A percentile compares a stretch with the other conserved stretches of the same genome.
phyloP scores from a whole-genome alignment of 92 coral and sea anemone species.

The Parazoanthus swiftii region DNA sequence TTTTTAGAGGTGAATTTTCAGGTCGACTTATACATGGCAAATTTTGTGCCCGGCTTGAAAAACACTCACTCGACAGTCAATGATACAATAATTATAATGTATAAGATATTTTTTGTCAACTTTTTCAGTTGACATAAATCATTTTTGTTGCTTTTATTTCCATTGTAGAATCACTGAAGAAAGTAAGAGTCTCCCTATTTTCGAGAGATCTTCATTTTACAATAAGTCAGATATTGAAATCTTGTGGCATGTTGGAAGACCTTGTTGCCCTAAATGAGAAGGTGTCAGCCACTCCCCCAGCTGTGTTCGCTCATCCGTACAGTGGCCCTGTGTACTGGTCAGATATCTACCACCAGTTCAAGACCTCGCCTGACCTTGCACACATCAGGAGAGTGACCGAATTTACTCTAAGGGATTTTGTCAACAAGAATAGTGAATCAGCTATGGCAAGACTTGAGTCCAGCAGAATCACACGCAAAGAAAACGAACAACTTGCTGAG shows the following conservation, averaged over 20 bases:
- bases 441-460: conserved; percentile 59
- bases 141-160: not conserved
- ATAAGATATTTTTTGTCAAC: too few relatives aligned
- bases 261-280: conserved; percentile 56
- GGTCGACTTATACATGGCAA: too few relatives aligned
- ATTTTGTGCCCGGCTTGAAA: too few relatives aligned
- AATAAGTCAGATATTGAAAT: conserved; percentile 76
- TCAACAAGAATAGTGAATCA: conserved; percentile 52
- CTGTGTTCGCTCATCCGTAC: conserved; percentile 57
- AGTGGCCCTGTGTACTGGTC: conserved; percentile 73
- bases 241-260: conserved; percentile 87
- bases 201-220: conserved; percentile 81
- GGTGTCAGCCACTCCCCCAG: conserved; percentile 21
- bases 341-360: conserved; percentile 66
- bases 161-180: conserved; percentile 55
- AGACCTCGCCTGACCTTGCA: conserved; percentile 47
- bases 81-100: too few relatives aligned
- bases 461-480: conserved; percentile 50
- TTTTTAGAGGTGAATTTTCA: too few relatives aligned
- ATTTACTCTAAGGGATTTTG: conserved; percentile 52
- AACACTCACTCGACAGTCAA: too few relatives aligned
- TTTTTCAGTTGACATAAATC: too few relatives aligned
- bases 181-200: conserved; percentile 76
- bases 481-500: conserved; percentile 57
- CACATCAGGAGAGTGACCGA: conserved; percentile 48